Evolutionary conservation across 2,113 vertebrate species (phyloP), one percentile per base, ranked within the genome.

Genomic region (Promerops cafer): DNA sequence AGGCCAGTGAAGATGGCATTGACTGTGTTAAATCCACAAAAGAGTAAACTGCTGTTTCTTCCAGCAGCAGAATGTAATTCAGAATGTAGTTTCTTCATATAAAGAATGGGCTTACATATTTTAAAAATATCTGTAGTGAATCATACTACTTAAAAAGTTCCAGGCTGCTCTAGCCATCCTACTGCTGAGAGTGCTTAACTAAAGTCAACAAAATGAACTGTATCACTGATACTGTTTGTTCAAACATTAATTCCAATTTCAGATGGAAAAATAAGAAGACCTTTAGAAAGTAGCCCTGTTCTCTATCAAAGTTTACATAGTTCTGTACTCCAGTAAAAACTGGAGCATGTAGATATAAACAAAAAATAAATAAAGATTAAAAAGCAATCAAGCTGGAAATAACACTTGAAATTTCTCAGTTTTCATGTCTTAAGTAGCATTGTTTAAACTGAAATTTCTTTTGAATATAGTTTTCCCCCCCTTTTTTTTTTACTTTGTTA

Each of bases 221-320:
- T 35, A 83, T 94, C 92, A 65, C 57, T 72, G 45, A 75, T 83
- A 90, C 40, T 76, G 33, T 94, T 96, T 95, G n/a, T 85, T 97
- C 79, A 98, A 97, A 96, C 76, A 96, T 83, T 96, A 97, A 96
- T 97, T 90, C 75, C 81, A 95, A 96, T 94, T 96, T 89, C 53
- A 90, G 45, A 78, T 87, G 72, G 92, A 96, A 96, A 97, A 96
- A 91, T 91, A 83, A 68, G 77, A 91, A 93, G 70, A 89, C 83
- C 47, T 96, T 97, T 89, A 93, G 87, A 96, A 95, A 94, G 31
- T 90, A 94, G 15, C 24, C 19, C 44, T 91, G 27, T 33, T 93
- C 5, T 91, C 57, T 60, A 68, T 68, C 59, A 91, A 65, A 76
- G n/a, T 95, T 93, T 64, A 8, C 35, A 78, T 64, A n/a, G 11